A percentile compares a stretch with the other conserved stretches of the same genome.
Conservation (phyloP, 1,140 invertebrate species). For the Mylabris phalerata region DNA sequence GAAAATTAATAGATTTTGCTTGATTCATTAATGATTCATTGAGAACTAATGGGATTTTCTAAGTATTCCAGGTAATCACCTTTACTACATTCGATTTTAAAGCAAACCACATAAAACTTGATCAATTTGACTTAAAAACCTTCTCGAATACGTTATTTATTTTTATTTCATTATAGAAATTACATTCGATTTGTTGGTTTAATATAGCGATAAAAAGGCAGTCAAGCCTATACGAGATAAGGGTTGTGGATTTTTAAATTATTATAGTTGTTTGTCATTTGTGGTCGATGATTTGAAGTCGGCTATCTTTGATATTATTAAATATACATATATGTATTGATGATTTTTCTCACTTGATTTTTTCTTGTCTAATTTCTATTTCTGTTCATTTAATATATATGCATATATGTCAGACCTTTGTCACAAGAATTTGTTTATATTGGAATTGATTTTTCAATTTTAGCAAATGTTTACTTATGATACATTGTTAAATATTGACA, state of each 20-base stretch:
- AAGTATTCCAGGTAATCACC: too few relatives aligned
- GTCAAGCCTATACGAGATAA: too few relatives aligned
- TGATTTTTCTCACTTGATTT: conserved; percentile 2
- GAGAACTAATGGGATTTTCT: too few relatives aligned
- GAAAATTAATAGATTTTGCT: too few relatives aligned
- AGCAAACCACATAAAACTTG: too few relatives aligned
- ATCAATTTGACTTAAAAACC: too few relatives aligned
- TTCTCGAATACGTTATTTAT: too few relatives aligned
- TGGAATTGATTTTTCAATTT: conserved; percentile 14
- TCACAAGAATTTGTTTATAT: conserved; percentile 10
- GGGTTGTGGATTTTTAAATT: background rate
- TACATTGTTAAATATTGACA: conserved; percentile 15
- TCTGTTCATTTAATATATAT: background rate
- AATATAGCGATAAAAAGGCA: too few relatives aligned
- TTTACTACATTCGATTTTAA: too few relatives aligned
- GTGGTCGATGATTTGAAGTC: conserved; percentile 2
- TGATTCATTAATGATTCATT: too few relatives aligned
- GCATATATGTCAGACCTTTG: conserved; percentile 13
- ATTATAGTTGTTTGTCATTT: conserved; percentile 5
- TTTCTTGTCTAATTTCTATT: background rate
- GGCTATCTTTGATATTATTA: conserved; percentile 6
- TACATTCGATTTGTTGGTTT: too few relatives aligned
- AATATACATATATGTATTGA: background rate
- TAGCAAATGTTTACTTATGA: conserved; percentile 15
- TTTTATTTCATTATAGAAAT: too few relatives aligned